Percentiles rank a stretch among this genome's conserved stretches.
Conservation (phyloP, 2,888 invertebrate genomes). For the Alitta virens region DNA sequence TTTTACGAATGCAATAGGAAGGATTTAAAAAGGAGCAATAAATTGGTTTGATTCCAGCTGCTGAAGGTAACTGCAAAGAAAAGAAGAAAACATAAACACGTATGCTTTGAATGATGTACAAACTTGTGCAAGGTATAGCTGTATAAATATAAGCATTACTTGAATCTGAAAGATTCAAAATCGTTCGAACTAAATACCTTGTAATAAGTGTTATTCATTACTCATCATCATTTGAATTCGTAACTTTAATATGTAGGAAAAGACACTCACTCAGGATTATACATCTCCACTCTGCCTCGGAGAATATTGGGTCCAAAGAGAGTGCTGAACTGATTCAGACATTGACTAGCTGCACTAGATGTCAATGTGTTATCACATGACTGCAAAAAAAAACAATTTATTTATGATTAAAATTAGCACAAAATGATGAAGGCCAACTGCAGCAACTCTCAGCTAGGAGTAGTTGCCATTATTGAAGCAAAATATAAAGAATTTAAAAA, state of each 20-base stretch:
- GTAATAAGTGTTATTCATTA: background rate
- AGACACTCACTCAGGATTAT: conserved; percentile 57
- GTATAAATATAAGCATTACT: background rate
- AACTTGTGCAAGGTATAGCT: too few species aligned
- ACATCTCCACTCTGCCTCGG: conserved; percentile 59
- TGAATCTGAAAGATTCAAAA: background rate
- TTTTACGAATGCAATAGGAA: too few species aligned
- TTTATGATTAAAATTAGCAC: background rate
- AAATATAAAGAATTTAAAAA: conserved; percentile 16
- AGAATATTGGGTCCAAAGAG: conserved; percentile 61
- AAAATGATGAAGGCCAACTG: too few species aligned
- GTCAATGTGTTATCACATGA: conserved; percentile 61
- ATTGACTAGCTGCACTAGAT: conserved; percentile 59
- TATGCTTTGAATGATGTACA: too few species aligned
- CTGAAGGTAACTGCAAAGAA: conserved; percentile 40
- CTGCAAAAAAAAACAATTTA: conserved; percentile 38
- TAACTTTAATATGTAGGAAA: background rate
- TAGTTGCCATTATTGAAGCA: background rate
- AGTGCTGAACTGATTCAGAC: conserved; percentile 57
- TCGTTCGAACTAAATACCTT: background rate
- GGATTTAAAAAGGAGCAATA: conserved; percentile 43
- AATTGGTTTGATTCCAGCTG: conserved; percentile 48
- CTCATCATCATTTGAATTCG: too few species aligned
- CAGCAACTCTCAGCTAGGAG: background rate
- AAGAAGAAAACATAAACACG: too few species aligned